Conservation (phyloP, 1,140 invertebrate genomes). For the Eupristina koningsbergeri region DNA sequence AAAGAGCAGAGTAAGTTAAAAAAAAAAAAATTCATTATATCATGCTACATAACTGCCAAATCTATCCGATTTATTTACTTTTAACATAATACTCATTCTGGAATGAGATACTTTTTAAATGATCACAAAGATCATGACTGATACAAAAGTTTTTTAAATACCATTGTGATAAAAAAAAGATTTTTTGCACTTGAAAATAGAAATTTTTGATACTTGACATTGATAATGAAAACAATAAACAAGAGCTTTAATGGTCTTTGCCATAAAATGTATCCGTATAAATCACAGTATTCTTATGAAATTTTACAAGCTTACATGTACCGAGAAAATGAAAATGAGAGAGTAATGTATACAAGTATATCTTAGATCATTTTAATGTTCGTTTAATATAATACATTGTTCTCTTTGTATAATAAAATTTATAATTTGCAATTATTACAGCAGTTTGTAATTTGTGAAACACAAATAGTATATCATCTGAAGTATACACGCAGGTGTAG, state of each 20-base stretch:
- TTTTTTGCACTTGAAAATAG: slow-evolving; percentile 38
- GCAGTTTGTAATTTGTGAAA: slow-evolving; percentile 19
- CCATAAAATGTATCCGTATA: slow-evolving; percentile 48
- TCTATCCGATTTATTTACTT: neutral
- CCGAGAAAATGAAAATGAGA: neutral
- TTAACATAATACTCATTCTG: neutral
- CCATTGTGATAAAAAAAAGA: slow-evolving; percentile 47
- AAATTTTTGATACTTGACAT: slow-evolving; percentile 40
- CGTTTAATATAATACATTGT: slow-evolving; percentile 1
- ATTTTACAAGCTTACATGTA: slow-evolving; percentile 29
- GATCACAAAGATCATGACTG: neutral
- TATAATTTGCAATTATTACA: slow-evolving; percentile 14
- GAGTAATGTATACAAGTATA: neutral
- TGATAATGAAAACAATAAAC: slow-evolving; percentile 27
- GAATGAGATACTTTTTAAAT: slow-evolving; percentile 3
- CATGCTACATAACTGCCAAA: slow-evolving; percentile 48
- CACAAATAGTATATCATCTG: too few species aligned
- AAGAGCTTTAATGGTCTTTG: slow-evolving; percentile 48
- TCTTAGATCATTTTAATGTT: slow-evolving; percentile 20
- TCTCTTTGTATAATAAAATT: slow-evolving; percentile 46
- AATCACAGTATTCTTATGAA: slow-evolving; percentile 44
- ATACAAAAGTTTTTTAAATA: slow-evolving; percentile 37
- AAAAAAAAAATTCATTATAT: neutral
- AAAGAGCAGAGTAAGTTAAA: slow-evolving; percentile 12
- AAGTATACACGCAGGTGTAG: neutral